Evolutionary conservation across 2,113 vertebrate species (phyloP).

Genomic region (Tauraco erythrolophus): DNA sequence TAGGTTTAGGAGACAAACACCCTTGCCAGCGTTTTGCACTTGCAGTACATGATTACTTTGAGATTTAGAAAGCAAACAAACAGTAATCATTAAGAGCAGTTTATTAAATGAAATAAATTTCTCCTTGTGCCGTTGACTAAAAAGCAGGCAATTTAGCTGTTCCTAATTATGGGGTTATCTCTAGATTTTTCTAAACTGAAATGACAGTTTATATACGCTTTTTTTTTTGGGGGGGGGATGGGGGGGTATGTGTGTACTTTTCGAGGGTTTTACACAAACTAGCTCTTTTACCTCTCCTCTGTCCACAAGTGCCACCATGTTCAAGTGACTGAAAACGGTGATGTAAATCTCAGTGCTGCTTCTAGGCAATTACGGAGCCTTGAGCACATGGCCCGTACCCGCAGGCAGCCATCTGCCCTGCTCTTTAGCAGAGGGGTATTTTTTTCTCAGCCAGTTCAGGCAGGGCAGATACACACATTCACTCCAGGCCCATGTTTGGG

Average conservation of each 20-base stretch:
- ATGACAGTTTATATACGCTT: not conserved
- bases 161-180: not conserved
- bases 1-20: not conserved
- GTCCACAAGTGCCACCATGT: not conserved
- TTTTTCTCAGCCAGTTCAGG: constrained; percentile 17
- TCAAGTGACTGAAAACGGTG: not conserved
- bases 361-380: not conserved
- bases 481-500: constrained; percentile 1
- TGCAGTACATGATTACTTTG: not conserved
- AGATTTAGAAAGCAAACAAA: constrained; percentile 42
- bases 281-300: not conserved
- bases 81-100: constrained; percentile 26
- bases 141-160: not conserved
- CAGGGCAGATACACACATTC: not conserved
- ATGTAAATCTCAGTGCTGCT: not conserved
- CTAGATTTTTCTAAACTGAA: constrained; percentile 14
- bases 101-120: constrained; percentile 61
- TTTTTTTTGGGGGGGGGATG: no score
- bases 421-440: not conserved
- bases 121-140: not conserved
- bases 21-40: not conserved
- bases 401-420: not conserved
- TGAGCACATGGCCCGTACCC: not conserved
- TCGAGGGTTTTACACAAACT: not conserved
- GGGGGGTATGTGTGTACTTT: not conserved